phyloP scores from a whole-genome alignment of 2,888 invertebrate genomes.

The Melitaea athalia region DNA sequence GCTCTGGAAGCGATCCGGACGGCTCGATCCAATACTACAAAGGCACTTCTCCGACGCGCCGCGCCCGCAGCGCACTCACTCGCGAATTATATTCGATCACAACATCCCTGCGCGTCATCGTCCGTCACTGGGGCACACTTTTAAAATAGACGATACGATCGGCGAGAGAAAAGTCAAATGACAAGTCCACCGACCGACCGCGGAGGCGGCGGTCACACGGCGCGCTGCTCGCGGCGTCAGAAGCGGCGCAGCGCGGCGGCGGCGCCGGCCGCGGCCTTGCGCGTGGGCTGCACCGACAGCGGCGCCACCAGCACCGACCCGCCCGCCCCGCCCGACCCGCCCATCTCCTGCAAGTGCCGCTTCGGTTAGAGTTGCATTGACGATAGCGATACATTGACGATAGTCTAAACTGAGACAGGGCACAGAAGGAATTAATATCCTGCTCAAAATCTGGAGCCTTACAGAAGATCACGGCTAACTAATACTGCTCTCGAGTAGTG shows the following conservation, averaged over 20 bases:
- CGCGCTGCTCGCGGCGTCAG: constrained; percentile 75
- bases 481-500: no score
- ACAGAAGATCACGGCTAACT: no score
- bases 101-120: constrained; percentile 47
- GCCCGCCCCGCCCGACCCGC: constrained; percentile 80
- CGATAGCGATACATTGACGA: no score
- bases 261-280: constrained; percentile 87
- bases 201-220: constrained; percentile 43
- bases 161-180: constrained; percentile 3
- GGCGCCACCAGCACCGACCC: constrained; percentile 87
- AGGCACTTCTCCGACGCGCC: constrained; percentile 56
- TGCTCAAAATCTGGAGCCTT: no score
- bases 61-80: constrained; percentile 42
- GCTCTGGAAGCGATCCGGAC: constrained; percentile 42
- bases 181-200: constrained; percentile 4
- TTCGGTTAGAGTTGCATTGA: no score
- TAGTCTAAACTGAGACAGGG: no score
- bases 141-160: not conserved
- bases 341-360: constrained; percentile 85
- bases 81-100: constrained; percentile 46
- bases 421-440: no score
- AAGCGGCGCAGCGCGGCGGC: constrained; percentile 87
- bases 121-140: constrained; percentile 41
- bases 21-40: constrained; percentile 47
- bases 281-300: constrained; percentile 91